Evolutionary conservation across 2,888 invertebrate species (phyloP).

Genomic region (Cosmorhoe ocellata): DNA sequence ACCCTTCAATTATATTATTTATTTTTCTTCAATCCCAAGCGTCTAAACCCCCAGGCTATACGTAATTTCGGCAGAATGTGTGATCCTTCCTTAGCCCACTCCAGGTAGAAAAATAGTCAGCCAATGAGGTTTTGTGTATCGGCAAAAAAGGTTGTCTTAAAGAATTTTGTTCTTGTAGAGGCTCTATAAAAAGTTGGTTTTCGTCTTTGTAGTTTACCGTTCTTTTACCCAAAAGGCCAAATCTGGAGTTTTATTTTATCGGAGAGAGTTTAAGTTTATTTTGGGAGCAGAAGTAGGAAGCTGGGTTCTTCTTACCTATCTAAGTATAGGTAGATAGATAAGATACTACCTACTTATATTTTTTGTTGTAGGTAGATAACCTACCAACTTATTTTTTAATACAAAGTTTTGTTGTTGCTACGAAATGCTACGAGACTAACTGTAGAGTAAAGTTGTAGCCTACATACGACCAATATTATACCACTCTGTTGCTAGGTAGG

Average conservation of each 20-base stretch:
- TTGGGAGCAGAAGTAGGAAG: background rate
- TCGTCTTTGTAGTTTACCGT: conserved; percentile 20
- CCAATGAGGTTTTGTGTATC: conserved; percentile 29
- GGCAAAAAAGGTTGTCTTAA: conserved; percentile 50
- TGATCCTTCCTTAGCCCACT: conserved; percentile 15
- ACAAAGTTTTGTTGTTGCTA: no score
- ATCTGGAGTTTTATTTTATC: conserved; percentile 16
- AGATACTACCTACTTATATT: no score
- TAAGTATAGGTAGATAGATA: no score
- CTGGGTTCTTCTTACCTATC: background rate
- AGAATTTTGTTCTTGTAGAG: conserved; percentile 49
- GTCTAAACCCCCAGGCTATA: background rate
- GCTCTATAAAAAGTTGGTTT: conserved; percentile 24
- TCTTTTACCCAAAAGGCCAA: conserved; percentile 25
- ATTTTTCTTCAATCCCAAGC: conserved; percentile 4
- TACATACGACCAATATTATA: no score
- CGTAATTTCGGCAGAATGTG: conserved; percentile 11
- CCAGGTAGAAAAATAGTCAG: conserved; percentile 58
- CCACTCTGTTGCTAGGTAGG: no score
- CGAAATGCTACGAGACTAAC: no score
- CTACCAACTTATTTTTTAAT: no score
- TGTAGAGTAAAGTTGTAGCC: no score
- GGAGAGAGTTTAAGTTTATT: background rate
- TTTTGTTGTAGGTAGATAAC: no score
- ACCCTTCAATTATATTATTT: background rate